These are phyloP conservation scores for Pachycephala philippinensis DNA, from an alignment of 2,113 vertebrate genomes.

Conservation along the genomic window DNA sequence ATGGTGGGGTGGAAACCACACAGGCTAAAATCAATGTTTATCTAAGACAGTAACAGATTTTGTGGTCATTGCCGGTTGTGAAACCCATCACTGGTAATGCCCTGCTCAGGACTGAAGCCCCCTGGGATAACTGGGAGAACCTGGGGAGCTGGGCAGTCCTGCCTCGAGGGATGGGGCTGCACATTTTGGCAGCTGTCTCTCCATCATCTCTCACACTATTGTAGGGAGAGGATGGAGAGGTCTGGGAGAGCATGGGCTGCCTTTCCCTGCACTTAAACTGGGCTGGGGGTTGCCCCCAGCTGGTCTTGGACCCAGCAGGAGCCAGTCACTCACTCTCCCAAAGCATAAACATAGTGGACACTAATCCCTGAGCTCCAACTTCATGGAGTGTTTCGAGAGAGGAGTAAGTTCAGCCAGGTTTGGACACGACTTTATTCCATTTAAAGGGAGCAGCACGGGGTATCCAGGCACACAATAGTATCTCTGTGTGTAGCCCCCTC, in stretches of 20 bases:
- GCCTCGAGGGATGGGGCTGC: background rate
- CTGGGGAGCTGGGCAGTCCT: background rate
- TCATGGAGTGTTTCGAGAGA: fast-evolving
- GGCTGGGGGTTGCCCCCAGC: background rate
- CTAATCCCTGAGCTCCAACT: background rate
- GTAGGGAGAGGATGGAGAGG: fast-evolving
- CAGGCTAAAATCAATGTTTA: background rate
- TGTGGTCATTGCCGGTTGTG: fast-evolving
- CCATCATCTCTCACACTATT: fast-evolving
- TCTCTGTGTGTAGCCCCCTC: background rate
- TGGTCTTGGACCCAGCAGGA: fast-evolving
- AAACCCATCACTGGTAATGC: fast-evolving
- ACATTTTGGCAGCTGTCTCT: background rate
- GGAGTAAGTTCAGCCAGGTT: background rate
- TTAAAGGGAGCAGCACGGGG: background rate
- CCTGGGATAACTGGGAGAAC: background rate
- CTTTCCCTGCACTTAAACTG: background rate
- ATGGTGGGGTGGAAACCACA: background rate
- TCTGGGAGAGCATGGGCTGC: background rate
- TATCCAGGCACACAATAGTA: background rate
- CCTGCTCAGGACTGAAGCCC: background rate
- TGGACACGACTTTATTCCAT: conserved; percentile 28
- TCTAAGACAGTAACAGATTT: background rate
- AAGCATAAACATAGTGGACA: fast-evolving
- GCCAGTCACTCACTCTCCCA: too few relatives aligned